phyloP scores from a whole-genome alignment of 2,113 vertebrate genomes.

The Pterophyllum scalare region DNA sequence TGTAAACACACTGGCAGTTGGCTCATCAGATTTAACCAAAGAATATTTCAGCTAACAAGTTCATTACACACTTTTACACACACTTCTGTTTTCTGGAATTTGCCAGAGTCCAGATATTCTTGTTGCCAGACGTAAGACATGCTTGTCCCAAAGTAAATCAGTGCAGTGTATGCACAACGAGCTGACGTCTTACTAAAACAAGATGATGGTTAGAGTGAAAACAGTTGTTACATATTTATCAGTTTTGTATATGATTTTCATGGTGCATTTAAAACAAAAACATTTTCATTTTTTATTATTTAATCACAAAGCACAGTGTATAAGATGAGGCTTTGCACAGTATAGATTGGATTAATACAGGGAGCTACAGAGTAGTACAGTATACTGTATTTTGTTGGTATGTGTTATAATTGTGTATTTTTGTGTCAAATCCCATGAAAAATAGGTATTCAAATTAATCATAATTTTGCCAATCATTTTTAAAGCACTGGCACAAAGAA shows the following conservation, averaged over 20 bases:
- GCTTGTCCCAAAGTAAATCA: slow-evolving; percentile 1
- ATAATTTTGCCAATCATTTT: not conserved
- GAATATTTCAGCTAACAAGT: slow-evolving; percentile 21
- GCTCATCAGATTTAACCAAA: slow-evolving; percentile 49
- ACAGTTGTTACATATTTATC: not conserved
- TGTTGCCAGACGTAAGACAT: not conserved
- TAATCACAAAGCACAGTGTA: not conserved
- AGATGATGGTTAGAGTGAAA: not conserved
- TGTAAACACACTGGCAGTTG: not conserved
- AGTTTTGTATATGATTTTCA: slow-evolving; percentile 13
- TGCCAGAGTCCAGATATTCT: not conserved
- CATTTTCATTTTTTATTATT: slow-evolving; percentile 9
- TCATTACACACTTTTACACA: not conserved
- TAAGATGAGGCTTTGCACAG: slow-evolving; percentile 1
- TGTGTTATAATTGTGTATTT: slow-evolving; percentile 4
- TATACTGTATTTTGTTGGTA: not conserved
- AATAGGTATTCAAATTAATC: not conserved
- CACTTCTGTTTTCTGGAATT: not conserved
- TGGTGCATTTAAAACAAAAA: not conserved
- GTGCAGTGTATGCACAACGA: slow-evolving; percentile 13
- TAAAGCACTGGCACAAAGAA: not conserved
- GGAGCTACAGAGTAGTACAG: not conserved
- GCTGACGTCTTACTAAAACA: not conserved
- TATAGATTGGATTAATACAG: not conserved
- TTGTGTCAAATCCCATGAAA: slow-evolving; percentile 47